A percentile compares a stretch with the other conserved stretches of the same genome.
These are phyloP conservation scores for Subacronicta megacephala DNA, from an alignment of 2,888 invertebrate species.

Conservation along the genomic window DNA sequence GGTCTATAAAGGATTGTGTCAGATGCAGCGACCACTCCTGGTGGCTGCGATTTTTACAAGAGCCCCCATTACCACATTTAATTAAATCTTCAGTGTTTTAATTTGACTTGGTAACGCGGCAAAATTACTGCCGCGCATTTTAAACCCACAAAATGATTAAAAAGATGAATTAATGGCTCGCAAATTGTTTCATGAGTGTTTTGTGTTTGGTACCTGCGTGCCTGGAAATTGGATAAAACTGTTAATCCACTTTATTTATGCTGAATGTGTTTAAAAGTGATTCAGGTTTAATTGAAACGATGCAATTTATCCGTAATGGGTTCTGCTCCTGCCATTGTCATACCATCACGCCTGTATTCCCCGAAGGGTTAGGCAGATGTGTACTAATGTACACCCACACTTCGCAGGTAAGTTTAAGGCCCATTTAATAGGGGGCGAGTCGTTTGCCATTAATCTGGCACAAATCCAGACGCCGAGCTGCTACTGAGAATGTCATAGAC, in stretches of 20 bases:
- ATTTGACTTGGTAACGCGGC: conserved; percentile 80
- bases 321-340: background rate
- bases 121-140: conserved; percentile 75
- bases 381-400: too few species aligned
- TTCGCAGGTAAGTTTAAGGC: too few species aligned
- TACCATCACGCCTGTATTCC: too few species aligned
- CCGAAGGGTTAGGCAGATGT: too few species aligned
- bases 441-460: too few species aligned
- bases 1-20: conserved; percentile 72
- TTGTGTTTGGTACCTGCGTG: conserved; percentile 22
- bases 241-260: conserved; percentile 17
- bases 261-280: background rate
- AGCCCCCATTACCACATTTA: conserved; percentile 85
- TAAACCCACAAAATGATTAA: conserved; percentile 60
- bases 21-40: conserved; percentile 69
- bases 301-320: background rate
- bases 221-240: conserved; percentile 9
- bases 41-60: conserved; percentile 78
- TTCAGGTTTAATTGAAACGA: background rate
- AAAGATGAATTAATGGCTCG: conserved; percentile 60
- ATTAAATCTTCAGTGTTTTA: conserved; percentile 87
- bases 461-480: too few species aligned
- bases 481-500: too few species aligned
- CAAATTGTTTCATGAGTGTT: conserved; percentile 53
- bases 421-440: too few species aligned